phyloP scores from a whole-genome alignment of 2,113 vertebrate species.

The Trichomycterus rosablanca region DNA sequence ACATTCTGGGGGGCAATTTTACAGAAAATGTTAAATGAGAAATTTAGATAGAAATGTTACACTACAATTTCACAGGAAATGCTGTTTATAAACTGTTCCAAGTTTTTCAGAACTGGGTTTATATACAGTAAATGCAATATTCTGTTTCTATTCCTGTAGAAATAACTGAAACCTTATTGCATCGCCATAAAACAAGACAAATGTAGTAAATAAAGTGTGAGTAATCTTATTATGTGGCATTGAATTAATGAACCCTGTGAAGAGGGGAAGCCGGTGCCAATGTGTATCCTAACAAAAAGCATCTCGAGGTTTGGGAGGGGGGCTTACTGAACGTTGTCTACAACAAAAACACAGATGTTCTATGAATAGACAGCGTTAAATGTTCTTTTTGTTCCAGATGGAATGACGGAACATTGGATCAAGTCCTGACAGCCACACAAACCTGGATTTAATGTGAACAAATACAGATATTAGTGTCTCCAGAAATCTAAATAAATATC shows the following conservation, averaged over 20 bases:
- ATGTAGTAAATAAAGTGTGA: background rate
- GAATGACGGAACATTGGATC: constrained; percentile 21
- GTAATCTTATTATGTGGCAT: constrained; percentile 1
- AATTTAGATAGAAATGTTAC: too few relatives aligned
- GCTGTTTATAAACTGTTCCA: too few relatives aligned
- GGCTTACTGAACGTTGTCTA: constrained; percentile 40
- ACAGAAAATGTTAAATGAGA: too few relatives aligned
- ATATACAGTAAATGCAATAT: too few relatives aligned
- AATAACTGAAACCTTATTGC: background rate
- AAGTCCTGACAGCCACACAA: constrained; percentile 32
- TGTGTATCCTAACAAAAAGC: background rate
- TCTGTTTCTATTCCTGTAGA: too few relatives aligned
- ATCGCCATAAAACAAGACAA: constrained; percentile 2
- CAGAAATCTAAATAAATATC: background rate
- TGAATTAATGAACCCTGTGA: background rate
- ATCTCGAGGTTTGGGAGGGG: background rate
- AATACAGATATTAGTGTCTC: background rate
- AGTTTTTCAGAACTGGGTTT: too few relatives aligned
- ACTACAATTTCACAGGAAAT: too few relatives aligned
- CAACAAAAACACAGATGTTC: constrained; percentile 37
- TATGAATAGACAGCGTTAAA: constrained; percentile 37
- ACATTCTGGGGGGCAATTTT: too few relatives aligned
- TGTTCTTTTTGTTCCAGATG: constrained; percentile 45
- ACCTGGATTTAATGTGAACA: background rate
- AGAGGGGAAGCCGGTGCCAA: background rate